Evolutionary conservation across 1,140 invertebrate species (phyloP).

Genomic region (Lucilia cuprina): DNA sequence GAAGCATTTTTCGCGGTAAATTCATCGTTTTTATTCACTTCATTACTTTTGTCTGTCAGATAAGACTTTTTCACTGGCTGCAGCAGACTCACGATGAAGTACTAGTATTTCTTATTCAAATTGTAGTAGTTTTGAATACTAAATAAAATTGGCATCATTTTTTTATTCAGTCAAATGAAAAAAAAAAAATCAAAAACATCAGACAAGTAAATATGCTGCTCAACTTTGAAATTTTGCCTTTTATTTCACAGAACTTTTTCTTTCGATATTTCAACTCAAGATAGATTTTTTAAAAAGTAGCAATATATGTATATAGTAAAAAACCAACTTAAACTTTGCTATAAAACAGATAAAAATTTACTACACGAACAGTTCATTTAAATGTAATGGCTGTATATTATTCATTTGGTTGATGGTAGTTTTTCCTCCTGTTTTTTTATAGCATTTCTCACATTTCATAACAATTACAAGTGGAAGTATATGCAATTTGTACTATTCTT

Average conservation of each 20-base stretch:
- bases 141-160: slow-evolving; percentile 31
- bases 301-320: neutral
- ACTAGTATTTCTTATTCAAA: too few species aligned
- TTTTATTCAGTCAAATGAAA: neutral
- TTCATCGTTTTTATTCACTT: slow-evolving; percentile 31
- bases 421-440: neutral
- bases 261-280: neutral
- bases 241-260: neutral
- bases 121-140: neutral
- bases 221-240: neutral
- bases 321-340: neutral
- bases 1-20: slow-evolving; percentile 24
- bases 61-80: neutral
- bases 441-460: too few species aligned
- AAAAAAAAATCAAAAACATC: neutral
- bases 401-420: neutral
- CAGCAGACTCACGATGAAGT: neutral
- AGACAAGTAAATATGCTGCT: neutral
- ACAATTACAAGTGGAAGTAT: slow-evolving; percentile 21
- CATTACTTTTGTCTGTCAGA: slow-evolving; percentile 34
- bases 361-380: slow-evolving; percentile 9
- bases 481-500: neutral
- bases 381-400: neutral
- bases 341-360: slow-evolving; percentile 30
- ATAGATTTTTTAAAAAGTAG: neutral